Conservation (phyloP, 2,888 invertebrate species). For the Reticulitermes lucifugus region DNA sequence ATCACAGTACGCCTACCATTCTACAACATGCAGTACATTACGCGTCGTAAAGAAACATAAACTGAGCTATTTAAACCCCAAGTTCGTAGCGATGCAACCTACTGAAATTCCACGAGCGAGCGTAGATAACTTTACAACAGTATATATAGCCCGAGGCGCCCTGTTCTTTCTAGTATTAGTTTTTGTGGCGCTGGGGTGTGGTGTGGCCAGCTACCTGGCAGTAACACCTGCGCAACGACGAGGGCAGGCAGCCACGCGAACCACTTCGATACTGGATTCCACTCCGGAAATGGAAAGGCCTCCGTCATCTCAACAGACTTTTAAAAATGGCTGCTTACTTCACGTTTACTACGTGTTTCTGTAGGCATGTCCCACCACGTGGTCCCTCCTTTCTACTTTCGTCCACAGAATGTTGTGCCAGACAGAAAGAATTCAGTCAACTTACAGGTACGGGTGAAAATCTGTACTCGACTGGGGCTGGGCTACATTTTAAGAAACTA, state of each 20-base stretch:
- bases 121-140: neutral
- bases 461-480: too few species aligned
- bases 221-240: constrained; percentile 9
- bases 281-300: constrained; percentile 6
- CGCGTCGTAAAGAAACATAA: too few species aligned
- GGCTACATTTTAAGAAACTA: too few species aligned
- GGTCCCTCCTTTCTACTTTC: neutral
- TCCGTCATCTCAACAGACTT: neutral
- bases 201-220: neutral
- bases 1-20: neutral
- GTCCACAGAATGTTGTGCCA: too few species aligned
- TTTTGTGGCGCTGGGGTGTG: neutral
- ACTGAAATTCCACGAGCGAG: neutral
- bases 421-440: too few species aligned
- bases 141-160: neutral
- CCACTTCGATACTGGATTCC: neutral
- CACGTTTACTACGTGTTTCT: neutral
- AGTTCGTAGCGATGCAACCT: neutral
- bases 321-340: constrained; percentile 22
- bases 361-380: neutral
- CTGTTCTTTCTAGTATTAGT: neutral
- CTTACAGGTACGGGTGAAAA: too few species aligned
- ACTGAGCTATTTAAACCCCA: too few species aligned
- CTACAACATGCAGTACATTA: neutral
- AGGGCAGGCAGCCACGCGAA: constrained; percentile 12